These are phyloP conservation scores for Stratiolaelaps scimitus DNA, from an alignment of 1,140 invertebrate species.

Conservation along the genomic window DNA sequence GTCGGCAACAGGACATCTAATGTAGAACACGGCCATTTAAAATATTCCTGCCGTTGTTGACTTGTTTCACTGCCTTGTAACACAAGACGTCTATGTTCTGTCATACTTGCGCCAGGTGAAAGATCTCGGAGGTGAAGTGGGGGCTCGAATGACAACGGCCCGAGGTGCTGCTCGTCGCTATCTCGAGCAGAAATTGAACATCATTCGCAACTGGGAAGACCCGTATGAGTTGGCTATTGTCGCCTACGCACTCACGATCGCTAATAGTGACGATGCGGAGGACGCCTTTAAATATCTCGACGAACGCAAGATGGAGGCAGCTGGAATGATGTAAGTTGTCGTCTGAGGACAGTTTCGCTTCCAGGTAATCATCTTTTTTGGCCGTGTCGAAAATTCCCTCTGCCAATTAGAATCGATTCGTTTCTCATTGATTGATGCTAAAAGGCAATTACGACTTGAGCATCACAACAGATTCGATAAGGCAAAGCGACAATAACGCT, in stretches of 20 bases:
- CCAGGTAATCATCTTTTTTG: too few relatives aligned
- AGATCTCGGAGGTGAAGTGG: constrained; percentile 44
- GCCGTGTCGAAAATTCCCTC: constrained; percentile 31
- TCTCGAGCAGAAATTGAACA: constrained; percentile 67
- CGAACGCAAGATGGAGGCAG: constrained; percentile 51
- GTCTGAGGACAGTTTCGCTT: neutral
- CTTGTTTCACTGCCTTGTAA: constrained; percentile 8
- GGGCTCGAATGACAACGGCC: constrained; percentile 57
- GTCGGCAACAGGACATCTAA: too few relatives aligned
- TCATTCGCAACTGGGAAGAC: constrained; percentile 54
- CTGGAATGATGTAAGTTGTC: constrained; percentile 32
- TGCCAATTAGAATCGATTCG: constrained; percentile 30
- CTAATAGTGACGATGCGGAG: constrained; percentile 63
- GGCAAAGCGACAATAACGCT: too few relatives aligned
- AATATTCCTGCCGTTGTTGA: too few relatives aligned
- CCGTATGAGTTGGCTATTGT: constrained; percentile 75
- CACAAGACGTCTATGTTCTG: constrained; percentile 23
- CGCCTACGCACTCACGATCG: constrained; percentile 66
- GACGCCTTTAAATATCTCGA: constrained; percentile 62
- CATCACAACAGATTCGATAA: too few relatives aligned
- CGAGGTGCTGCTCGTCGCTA: constrained; percentile 54
- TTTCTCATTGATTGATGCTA: too few relatives aligned
- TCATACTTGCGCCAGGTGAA: constrained; percentile 27
- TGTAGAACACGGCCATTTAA: too few relatives aligned
- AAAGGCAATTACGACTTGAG: too few relatives aligned